These are phyloP conservation scores for Paralvinella palmiformis DNA, from an alignment of 1,140 invertebrate species.

Conservation along the genomic window DNA sequence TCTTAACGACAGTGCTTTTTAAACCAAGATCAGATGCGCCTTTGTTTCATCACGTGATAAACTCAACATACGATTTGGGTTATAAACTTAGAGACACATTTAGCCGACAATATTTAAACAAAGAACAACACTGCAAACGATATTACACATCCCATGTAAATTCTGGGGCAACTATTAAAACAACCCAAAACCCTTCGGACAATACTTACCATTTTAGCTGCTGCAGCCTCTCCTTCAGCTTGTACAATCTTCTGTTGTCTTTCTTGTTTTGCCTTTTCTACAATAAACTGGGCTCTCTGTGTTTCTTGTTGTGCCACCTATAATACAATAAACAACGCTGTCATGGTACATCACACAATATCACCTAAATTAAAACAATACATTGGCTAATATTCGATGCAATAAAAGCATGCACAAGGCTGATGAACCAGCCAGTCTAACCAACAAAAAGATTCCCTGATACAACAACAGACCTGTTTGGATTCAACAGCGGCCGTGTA, in stretches of 20 bases:
- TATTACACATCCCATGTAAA: too few species aligned
- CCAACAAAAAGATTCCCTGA: too few species aligned
- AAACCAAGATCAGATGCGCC: constrained; percentile 5
- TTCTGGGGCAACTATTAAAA: too few species aligned
- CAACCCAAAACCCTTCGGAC: too few species aligned
- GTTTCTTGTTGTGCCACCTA: constrained; percentile 96
- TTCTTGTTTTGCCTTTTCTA: constrained; percentile 96
- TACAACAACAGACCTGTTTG: constrained; percentile 70
- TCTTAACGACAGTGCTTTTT: neutral
- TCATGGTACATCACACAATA: too few species aligned
- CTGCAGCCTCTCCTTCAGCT: constrained; percentile 98
- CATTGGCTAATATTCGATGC: too few species aligned
- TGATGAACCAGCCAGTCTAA: too few species aligned
- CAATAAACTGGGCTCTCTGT: constrained; percentile 94
- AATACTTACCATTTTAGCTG: constrained; percentile 64
- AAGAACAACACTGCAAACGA: too few species aligned
- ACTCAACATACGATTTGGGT: neutral
- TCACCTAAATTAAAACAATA: too few species aligned
- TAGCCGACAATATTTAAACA: too few species aligned
- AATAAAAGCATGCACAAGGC: too few species aligned
- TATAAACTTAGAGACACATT: too few species aligned
- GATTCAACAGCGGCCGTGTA: constrained; percentile 99
- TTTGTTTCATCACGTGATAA: constrained; percentile 13
- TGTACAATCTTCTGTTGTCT: constrained; percentile 99
- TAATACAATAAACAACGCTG: constrained; percentile 7